These are phyloP conservation scores for Hyperoplus immaculatus DNA, from an alignment of 2,797 vertebrate species.

Conservation along the genomic window DNA sequence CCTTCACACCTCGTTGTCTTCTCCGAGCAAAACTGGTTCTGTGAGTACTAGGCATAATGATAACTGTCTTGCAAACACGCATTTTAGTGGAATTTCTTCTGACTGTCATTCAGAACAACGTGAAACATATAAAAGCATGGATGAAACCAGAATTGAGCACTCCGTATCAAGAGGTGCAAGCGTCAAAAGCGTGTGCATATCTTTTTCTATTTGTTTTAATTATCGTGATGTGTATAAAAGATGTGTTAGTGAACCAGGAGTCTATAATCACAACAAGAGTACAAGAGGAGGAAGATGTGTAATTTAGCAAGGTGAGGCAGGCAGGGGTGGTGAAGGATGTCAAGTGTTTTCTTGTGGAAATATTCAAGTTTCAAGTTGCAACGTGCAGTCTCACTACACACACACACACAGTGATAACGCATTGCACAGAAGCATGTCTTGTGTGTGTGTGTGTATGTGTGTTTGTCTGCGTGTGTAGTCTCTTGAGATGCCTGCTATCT, in stretches of 20 bases:
- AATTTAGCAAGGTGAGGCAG: conserved; percentile 52
- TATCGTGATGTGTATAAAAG: background rate
- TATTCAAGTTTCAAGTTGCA: conserved; percentile 52
- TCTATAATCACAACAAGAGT: conserved; percentile 8
- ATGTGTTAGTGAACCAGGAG: background rate
- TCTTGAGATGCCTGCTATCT: conserved; percentile 47
- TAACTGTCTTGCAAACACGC: conserved; percentile 28
- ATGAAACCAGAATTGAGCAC: background rate
- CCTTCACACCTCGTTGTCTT: conserved; percentile 38
- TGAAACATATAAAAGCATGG: background rate
- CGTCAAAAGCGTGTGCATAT: background rate
- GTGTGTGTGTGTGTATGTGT: conserved; percentile 30
- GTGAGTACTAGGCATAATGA: conserved; percentile 35
- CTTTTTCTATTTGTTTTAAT: background rate
- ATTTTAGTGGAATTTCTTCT: conserved; percentile 18
- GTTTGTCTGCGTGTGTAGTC: conserved; percentile 41
- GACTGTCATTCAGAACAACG: background rate
- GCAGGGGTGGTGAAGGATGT: conserved; percentile 35
- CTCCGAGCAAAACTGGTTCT: conserved; percentile 61
- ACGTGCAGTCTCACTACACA: background rate
- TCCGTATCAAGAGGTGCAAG: background rate
- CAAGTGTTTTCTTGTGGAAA: conserved; percentile 51
- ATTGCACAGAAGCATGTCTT: conserved; percentile 46
- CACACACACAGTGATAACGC: conserved; percentile 37
- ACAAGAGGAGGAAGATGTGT: conserved; percentile 36